Evolutionary conservation across 2,113 vertebrate species (phyloP), one percentile per base, ranked within the genome.

Genomic region (Callopanchax toddi): DNA sequence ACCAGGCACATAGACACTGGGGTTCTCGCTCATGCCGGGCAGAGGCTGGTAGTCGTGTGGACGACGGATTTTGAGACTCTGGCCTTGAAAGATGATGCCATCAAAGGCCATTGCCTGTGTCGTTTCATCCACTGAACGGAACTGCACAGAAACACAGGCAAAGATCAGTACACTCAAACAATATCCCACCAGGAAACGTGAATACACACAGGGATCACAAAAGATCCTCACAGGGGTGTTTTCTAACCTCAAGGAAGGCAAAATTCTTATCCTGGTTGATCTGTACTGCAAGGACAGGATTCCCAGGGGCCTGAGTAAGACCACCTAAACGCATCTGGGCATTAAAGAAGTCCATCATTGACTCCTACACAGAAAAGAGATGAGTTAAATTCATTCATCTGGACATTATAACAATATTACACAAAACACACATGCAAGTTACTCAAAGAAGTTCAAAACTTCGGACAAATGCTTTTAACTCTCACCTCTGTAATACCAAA

Each of bases 181-280:
- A 20, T 9, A 68, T 53, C 11, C 48, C 65, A 61, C 22, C 23
- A 2, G 16, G 22, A 21, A 44, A 53, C 3, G 12, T 15, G 3
- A 9, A 26, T 3, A 18, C 2, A 21, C 3, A 4, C 5, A 15
- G 2, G 1, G 8, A 40, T 18, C 39, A 45, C n/a, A 21, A 29
- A 49, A 3, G 0, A 36, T 2, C 22, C 10, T 25, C 20, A 45
- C 4, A 1, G 15, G 2, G 1, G 1, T 8, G 6, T 5, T 5
- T 1, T 16, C 88, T 61, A 43, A 96, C 95, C 94, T 97, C 96
- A 71, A 97, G 84, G 74, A 97, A 97, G 71, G 96, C 96, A 88
- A 97, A 96, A 67, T 97, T 97, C 89, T 97, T 97, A 70, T 97
- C 95, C 84, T 96, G 96, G 79, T 97, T 97, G 66, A 97, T 96